phyloP scores from a whole-genome alignment of 2,888 invertebrate genomes.

The Apoda limacodes region DNA sequence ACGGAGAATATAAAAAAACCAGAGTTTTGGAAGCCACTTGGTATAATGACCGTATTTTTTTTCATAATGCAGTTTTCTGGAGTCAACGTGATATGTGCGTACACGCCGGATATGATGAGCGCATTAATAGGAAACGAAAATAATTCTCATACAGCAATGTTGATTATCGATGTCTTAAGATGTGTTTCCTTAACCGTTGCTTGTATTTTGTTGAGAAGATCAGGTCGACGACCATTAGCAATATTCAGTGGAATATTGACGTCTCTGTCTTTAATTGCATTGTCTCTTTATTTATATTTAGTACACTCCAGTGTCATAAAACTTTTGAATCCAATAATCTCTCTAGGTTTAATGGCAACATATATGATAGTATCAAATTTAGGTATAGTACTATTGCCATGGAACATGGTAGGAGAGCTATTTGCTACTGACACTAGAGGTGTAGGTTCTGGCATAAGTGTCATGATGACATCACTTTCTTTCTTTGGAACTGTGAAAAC shows the following conservation, averaged over 20 bases:
- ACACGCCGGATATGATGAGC: conserved; percentile 75
- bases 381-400: conserved; percentile 75
- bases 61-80: conserved; percentile 77
- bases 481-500: conserved; percentile 77
- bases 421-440: conserved; percentile 75
- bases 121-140: conserved; percentile 62
- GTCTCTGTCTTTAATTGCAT: conserved; percentile 62
- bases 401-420: conserved; percentile 81
- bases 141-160: conserved; percentile 73
- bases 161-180: conserved; percentile 74
- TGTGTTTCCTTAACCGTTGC: conserved; percentile 70
- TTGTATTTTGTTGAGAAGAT: conserved; percentile 69
- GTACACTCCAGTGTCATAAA: conserved; percentile 30
- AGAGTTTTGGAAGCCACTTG: conserved; percentile 72
- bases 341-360: conserved; percentile 63
- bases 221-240: conserved; percentile 73
- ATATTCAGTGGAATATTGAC: conserved; percentile 74
- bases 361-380: conserved; percentile 72
- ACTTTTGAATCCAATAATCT: conserved; percentile 40
- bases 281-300: conserved; percentile 62
- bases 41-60: conserved; percentile 74
- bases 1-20: conserved; percentile 53
- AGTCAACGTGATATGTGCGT: conserved; percentile 78
- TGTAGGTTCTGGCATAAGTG: conserved; percentile 76
- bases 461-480: conserved; percentile 74